These are phyloP conservation scores for Drosophila hamatofila DNA, from an alignment of 2,888 invertebrate genomes.

Conservation along the genomic window DNA sequence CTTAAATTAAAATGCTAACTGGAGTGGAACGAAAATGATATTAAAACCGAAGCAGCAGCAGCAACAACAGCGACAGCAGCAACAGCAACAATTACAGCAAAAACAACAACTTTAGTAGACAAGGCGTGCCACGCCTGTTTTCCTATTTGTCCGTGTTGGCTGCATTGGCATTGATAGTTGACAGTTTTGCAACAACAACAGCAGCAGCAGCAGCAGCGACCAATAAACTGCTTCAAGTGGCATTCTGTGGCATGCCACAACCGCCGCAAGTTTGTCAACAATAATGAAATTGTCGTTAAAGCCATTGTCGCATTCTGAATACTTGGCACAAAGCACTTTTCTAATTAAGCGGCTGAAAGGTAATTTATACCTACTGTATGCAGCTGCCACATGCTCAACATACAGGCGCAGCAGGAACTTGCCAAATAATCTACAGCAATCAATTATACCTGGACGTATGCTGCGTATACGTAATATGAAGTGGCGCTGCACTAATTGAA, in stretches of 20 bases:
- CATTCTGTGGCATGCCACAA: slow-evolving; percentile 63
- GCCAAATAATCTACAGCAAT: slow-evolving; percentile 8
- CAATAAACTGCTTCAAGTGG: slow-evolving; percentile 51
- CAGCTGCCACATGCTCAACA: slow-evolving; percentile 9
- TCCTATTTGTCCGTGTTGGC: slow-evolving; percentile 41
- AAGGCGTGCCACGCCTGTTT: slow-evolving; percentile 32
- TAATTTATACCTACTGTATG: slow-evolving; percentile 35
- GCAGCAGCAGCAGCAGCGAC: slow-evolving; percentile 19
- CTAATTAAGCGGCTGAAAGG: slow-evolving; percentile 71
- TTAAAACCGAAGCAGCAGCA: slow-evolving; percentile 69
- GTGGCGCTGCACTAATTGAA: not conserved
- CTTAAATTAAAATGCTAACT: slow-evolving; percentile 84
- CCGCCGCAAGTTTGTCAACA: slow-evolving; percentile 74
- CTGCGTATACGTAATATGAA: slow-evolving; percentile 33
- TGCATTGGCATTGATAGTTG: slow-evolving; percentile 70
- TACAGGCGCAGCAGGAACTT: slow-evolving; percentile 36
- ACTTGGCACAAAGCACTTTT: slow-evolving; percentile 57
- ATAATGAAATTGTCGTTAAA: slow-evolving; percentile 62
- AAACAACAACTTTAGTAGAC: slow-evolving; percentile 19
- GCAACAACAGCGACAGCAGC: slow-evolving; percentile 23
- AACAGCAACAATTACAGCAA: slow-evolving; percentile 28
- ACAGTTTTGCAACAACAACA: slow-evolving; percentile 48
- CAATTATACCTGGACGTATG: not conserved
- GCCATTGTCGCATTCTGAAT: slow-evolving; percentile 36
- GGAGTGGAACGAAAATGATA: slow-evolving; percentile 84